Evolutionary conservation across 2,797 vertebrate genomes (phyloP).

Genomic region (Hybognathus amarus): DNA sequence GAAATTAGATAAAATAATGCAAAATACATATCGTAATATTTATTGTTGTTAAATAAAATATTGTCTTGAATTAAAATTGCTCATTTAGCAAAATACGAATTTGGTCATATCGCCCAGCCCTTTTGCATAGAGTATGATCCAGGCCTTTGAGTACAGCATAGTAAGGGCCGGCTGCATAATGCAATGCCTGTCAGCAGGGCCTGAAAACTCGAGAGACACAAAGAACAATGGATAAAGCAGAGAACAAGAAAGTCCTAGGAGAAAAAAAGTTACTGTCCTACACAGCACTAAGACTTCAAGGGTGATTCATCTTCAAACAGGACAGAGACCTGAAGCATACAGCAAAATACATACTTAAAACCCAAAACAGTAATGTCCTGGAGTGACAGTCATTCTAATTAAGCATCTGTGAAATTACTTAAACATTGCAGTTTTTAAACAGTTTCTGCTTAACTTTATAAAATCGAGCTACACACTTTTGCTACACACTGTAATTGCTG

Average conservation of each 20-base stretch:
- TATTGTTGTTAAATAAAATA: neutral
- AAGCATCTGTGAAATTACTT: neutral
- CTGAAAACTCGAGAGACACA: slow-evolving; percentile 8
- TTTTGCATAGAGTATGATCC: neutral
- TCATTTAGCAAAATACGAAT: neutral
- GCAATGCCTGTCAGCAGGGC: neutral
- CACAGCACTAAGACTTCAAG: slow-evolving; percentile 9
- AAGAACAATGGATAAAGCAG: slow-evolving; percentile 16
- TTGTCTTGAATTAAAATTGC: neutral
- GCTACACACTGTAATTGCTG: neutral
- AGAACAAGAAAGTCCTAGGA: slow-evolving; percentile 25
- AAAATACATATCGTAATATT: neutral
- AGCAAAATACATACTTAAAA: slow-evolving; percentile 16
- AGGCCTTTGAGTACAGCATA: slow-evolving; percentile 7
- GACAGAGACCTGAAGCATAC: slow-evolving; percentile 11
- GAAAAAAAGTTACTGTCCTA: slow-evolving; percentile 16
- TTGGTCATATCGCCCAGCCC: neutral
- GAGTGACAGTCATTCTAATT: slow-evolving; percentile 17
- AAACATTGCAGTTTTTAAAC: neutral
- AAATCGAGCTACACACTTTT: neutral
- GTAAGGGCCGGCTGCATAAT: neutral
- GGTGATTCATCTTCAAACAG: slow-evolving; percentile 21
- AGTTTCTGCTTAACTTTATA: neutral
- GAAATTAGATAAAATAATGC: too few species aligned
- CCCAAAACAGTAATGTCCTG: slow-evolving; percentile 2